phyloP scores from a whole-genome alignment of 2,113 vertebrate species.

The Procavia capensis region DNA sequence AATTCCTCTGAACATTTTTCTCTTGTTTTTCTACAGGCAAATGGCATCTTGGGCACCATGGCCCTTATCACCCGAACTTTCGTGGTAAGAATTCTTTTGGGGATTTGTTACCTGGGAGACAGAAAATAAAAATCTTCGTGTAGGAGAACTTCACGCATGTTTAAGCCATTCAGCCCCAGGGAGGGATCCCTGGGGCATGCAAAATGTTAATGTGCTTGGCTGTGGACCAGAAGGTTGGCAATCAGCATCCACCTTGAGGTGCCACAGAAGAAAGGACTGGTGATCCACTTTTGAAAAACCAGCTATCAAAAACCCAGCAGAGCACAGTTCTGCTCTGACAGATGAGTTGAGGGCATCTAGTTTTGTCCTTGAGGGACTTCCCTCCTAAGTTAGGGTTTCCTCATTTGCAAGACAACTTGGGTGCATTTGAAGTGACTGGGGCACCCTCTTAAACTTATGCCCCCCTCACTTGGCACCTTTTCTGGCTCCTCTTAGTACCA shows the following conservation, averaged over 20 bases:
- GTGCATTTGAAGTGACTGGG: background rate
- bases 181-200: background rate
- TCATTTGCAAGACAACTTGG: background rate
- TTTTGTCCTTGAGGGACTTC: background rate
- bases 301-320: background rate
- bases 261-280: background rate
- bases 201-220: background rate
- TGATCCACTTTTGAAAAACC: background rate
- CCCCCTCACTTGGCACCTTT: background rate
- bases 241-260: background rate
- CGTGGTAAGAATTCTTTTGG: conserved; percentile 89
- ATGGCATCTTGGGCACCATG: conserved; percentile 97
- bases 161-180: background rate
- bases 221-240: background rate
- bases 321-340: background rate
- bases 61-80: conserved; percentile 90
- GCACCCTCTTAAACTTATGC: background rate
- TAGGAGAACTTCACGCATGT: too few species aligned
- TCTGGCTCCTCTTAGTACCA: background rate
- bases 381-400: background rate
- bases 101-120: conserved; percentile 25
- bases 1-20: conserved; percentile 56
- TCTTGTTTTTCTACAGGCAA: conserved; percentile 90
- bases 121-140: background rate
- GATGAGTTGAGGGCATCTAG: background rate